Evolutionary conservation across 2,888 invertebrate genomes (phyloP).

Genomic region (Acanthosepion esculentum): DNA sequence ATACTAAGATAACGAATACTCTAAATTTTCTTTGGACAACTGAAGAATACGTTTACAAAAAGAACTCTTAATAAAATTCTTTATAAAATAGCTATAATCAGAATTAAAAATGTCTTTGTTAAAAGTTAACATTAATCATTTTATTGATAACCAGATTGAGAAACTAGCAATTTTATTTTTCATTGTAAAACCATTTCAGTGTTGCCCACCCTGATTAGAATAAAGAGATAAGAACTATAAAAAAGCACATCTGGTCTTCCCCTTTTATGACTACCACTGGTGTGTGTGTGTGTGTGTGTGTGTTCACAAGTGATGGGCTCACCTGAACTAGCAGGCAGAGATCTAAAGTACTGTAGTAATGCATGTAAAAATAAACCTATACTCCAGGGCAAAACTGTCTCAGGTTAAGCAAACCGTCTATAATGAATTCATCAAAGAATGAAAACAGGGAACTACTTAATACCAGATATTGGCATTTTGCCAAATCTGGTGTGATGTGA

Average conservation of each 20-base stretch:
- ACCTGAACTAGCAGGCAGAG: not conserved
- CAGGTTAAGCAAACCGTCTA: not conserved
- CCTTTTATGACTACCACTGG: not conserved
- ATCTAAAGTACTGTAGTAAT: not conserved
- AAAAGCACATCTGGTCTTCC: not conserved
- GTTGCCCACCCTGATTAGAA: not conserved
- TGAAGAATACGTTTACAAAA: too few species aligned
- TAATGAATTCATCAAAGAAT: not conserved
- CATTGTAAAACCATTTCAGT: too few species aligned
- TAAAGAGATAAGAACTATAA: not conserved
- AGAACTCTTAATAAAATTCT: too few species aligned
- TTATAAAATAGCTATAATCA: too few species aligned
- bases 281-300: not conserved
- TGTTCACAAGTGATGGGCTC: not conserved
- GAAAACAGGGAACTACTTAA: constrained; percentile 9
- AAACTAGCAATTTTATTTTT: too few species aligned
- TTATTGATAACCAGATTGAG: too few species aligned
- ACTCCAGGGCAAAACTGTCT: not conserved
- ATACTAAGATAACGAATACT: too few species aligned
- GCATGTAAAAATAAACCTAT: not conserved
- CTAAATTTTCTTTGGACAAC: too few species aligned
- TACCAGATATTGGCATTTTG: not conserved
- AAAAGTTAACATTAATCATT: too few species aligned
- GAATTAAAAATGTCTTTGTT: too few species aligned
- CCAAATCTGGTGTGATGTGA: not conserved